phyloP scores from a whole-genome alignment of 2,888 invertebrate species.

The Thyatira batis region DNA sequence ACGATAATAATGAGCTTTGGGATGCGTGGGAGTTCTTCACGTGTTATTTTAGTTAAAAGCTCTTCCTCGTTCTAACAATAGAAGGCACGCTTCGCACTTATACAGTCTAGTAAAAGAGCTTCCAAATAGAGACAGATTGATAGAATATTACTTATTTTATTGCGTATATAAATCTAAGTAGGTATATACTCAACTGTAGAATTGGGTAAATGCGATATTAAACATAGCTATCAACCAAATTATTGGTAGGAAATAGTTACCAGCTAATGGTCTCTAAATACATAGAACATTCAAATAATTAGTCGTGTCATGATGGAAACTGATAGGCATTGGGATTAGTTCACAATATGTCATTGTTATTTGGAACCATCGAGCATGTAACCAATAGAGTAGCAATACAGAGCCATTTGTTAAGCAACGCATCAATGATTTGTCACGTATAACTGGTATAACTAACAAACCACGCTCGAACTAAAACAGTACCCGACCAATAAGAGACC shows the following conservation, averaged over 20 bases:
- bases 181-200: neutral
- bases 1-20: constrained; percentile 17
- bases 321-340: neutral
- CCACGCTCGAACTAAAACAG: too few relatives aligned
- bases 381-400: too few relatives aligned
- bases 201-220: neutral
- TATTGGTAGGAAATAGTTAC: too few relatives aligned
- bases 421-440: too few relatives aligned
- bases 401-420: too few relatives aligned
- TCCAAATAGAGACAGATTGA: constrained; percentile 13
- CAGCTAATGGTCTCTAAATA: too few relatives aligned
- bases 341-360: constrained; percentile 4
- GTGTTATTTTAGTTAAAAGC: constrained; percentile 49
- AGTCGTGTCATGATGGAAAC: neutral
- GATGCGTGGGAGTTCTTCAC: constrained; percentile 40
- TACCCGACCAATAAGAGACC: too few relatives aligned
- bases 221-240: too few relatives aligned
- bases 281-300: neutral
- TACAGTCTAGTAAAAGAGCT: constrained; percentile 5
- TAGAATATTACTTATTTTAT: neutral
- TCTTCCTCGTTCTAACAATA: constrained; percentile 37
- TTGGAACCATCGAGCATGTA: too few relatives aligned
- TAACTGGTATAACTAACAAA: too few relatives aligned
- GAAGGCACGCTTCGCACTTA: constrained; percentile 13
- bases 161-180: neutral